These are phyloP conservation scores for Neogale vison DNA, from an alignment of 2,113 vertebrate species.

Conservation along the genomic window DNA sequence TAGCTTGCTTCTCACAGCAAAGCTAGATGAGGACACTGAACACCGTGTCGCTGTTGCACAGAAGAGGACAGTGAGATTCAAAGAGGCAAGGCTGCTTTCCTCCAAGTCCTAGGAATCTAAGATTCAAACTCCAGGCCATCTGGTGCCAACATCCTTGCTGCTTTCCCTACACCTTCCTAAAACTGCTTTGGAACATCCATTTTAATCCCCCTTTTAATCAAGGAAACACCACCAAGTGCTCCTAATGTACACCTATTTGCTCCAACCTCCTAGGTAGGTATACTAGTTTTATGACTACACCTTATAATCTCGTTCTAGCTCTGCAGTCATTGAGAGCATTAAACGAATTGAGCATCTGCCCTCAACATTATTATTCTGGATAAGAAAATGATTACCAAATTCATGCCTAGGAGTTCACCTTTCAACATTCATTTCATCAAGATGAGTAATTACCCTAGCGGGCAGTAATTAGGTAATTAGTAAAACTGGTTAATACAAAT, in stretches of 20 bases:
- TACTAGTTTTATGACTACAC: conserved; percentile 66
- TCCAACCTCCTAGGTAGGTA: conserved; percentile 67
- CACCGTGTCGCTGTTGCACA: background rate
- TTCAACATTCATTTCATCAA: conserved; percentile 80
- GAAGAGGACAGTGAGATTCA: conserved; percentile 4
- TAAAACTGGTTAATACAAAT: conserved; percentile 82
- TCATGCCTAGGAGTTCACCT: conserved; percentile 76
- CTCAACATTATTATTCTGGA: conserved; percentile 77
- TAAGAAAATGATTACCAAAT: conserved; percentile 79
- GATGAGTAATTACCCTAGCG: conserved; percentile 77
- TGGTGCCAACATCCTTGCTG: conserved; percentile 17
- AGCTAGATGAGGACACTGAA: background rate
- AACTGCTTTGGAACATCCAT: conserved; percentile 61
- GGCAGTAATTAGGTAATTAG: conserved; percentile 81
- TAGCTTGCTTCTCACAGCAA: background rate
- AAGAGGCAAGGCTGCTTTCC: background rate
- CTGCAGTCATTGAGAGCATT: conserved; percentile 69
- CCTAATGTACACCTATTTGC: conserved; percentile 69
- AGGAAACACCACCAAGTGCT: conserved; percentile 62
- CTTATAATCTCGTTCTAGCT: conserved; percentile 62
- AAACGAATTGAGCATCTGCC: conserved; percentile 78
- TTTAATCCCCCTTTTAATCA: conserved; percentile 65
- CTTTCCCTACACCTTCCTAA: conserved; percentile 25
- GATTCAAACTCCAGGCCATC: conserved; percentile 40
- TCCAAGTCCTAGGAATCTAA: background rate